A percentile compares a stretch with the other conserved stretches of the same genome.
phyloP scores from a whole-genome alignment of 1,140 invertebrate genomes.

The Drosophila subpulchrella region DNA sequence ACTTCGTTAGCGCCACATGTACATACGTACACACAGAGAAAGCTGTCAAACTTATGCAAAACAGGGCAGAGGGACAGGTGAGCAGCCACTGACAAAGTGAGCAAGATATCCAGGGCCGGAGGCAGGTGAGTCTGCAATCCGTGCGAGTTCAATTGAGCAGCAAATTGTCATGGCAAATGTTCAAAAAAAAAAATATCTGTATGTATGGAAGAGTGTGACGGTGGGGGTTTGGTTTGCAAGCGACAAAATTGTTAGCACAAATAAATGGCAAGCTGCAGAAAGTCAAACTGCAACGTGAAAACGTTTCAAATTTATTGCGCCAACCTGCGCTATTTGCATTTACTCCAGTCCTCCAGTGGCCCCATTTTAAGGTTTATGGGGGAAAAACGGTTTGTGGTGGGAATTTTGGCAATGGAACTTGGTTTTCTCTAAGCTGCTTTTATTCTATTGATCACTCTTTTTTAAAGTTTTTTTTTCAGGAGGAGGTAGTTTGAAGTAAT shows the following conservation, averaged over 20 bases:
- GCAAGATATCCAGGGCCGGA: conserved; percentile 6
- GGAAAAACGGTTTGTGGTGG: conserved; percentile 20
- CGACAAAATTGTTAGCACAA: conserved; percentile 73
- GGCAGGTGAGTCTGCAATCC: conserved; percentile 37
- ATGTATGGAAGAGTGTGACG: conserved; percentile 1
- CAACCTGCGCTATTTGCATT: conserved; percentile 55
- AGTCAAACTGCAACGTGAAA: conserved; percentile 73
- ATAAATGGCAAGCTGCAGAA: conserved; percentile 56
- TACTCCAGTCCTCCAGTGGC: conserved; percentile 22
- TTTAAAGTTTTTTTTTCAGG: too few species aligned
- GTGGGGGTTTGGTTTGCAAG: conserved; percentile 7
- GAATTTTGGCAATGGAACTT: neutral
- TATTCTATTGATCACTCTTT: neutral
- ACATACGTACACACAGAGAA: conserved; percentile 21
- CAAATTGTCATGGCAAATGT: conserved; percentile 66
- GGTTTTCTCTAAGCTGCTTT: neutral
- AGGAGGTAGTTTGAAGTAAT: neutral
- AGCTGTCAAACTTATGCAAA: conserved; percentile 78
- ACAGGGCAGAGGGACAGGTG: conserved; percentile 42
- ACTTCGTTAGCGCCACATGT: conserved; percentile 67
- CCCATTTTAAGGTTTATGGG: conserved; percentile 16
- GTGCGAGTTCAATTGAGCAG: conserved; percentile 73
- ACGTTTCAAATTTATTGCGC: conserved; percentile 73
- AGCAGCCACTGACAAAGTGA: conserved; percentile 29
- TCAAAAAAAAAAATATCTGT: conserved; percentile 15